A percentile compares a stretch with the other conserved stretches of the same genome.
These are phyloP conservation scores for Dasyornis broadbenti DNA, from an alignment of 2,113 vertebrate genomes.

Conservation along the genomic window DNA sequence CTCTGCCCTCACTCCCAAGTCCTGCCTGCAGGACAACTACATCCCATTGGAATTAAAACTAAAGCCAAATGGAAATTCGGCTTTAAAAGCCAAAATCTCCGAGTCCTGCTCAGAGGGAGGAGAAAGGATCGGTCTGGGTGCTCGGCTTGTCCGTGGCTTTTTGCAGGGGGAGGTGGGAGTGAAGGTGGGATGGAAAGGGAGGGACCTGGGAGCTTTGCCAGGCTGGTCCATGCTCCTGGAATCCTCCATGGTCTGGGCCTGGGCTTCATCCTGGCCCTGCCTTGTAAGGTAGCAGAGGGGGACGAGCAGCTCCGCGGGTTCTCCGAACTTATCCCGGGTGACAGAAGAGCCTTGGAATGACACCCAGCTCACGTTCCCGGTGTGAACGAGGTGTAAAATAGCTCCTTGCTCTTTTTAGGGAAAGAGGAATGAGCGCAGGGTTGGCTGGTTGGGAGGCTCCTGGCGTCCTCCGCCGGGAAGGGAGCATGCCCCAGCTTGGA, in stretches of 20 bases:
- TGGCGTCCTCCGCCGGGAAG: background rate
- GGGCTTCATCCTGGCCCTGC: background rate
- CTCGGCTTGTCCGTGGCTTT: accelerated
- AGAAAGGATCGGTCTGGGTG: accelerated
- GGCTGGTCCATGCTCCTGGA: background rate
- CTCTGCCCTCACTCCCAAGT: background rate
- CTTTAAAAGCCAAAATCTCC: background rate
- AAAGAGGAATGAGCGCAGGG: background rate
- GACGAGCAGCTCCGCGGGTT: background rate
- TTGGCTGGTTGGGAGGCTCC: background rate
- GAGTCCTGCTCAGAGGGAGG: background rate
- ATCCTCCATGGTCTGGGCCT: background rate
- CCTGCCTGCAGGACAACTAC: background rate
- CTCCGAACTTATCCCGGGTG: background rate
- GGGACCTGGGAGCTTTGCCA: background rate
- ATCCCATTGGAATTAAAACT: background rate
- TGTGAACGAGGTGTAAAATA: conserved; percentile 48
- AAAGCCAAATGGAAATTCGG: background rate
- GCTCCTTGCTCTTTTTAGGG: conserved; percentile 49
- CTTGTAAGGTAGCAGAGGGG: conserved; percentile 35
- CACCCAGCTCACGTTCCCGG: background rate
- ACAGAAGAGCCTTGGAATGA: conserved; percentile 43
- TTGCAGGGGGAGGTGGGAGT: accelerated
- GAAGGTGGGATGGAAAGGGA: background rate
- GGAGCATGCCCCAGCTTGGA: background rate